Percentiles rank a stretch among this genome's conserved stretches.
Evolutionary conservation across 2,797 vertebrate genomes (phyloP).

Genomic region (Hypotaenidia okinawae): DNA sequence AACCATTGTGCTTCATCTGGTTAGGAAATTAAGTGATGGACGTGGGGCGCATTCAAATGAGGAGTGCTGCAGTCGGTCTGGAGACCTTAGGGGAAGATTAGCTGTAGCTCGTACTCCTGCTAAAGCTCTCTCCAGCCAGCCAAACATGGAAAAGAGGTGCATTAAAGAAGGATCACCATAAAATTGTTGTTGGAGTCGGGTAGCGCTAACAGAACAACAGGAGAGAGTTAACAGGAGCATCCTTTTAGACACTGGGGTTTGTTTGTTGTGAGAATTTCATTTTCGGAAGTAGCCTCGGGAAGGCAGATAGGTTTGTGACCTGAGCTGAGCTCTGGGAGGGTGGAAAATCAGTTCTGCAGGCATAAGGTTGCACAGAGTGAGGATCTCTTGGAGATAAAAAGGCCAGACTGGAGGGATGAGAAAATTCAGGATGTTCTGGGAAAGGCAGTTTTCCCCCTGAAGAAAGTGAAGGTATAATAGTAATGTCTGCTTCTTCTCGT

Average conservation of each 20-base stretch:
- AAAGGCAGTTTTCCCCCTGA: not conserved
- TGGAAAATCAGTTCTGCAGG: not conserved
- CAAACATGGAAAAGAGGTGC: not conserved
- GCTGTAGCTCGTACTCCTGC: not conserved
- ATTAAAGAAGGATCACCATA: not conserved
- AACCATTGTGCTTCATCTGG: constrained; percentile 1
- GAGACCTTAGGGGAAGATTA: not conserved
- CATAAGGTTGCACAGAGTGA: not conserved
- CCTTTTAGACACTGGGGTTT: not conserved
- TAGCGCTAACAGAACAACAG: not conserved
- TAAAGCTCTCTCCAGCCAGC: not conserved
- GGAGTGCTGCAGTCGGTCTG: not conserved
- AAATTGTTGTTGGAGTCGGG: not conserved
- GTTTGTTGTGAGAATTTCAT: not conserved
- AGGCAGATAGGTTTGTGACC: not conserved
- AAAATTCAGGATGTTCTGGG: not conserved
- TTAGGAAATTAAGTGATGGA: constrained; percentile 51
- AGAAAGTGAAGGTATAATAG: not conserved
- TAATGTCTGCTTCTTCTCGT: not conserved
- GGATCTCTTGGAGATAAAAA: not conserved
- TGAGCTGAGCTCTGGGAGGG: not conserved
- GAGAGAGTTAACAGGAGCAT: not conserved
- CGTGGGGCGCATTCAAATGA: constrained; percentile 9
- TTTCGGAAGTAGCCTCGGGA: not conserved
- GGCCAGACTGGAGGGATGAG: not conserved